phyloP scores from a whole-genome alignment of 2,888 invertebrate species.

The Unio pictorum region DNA sequence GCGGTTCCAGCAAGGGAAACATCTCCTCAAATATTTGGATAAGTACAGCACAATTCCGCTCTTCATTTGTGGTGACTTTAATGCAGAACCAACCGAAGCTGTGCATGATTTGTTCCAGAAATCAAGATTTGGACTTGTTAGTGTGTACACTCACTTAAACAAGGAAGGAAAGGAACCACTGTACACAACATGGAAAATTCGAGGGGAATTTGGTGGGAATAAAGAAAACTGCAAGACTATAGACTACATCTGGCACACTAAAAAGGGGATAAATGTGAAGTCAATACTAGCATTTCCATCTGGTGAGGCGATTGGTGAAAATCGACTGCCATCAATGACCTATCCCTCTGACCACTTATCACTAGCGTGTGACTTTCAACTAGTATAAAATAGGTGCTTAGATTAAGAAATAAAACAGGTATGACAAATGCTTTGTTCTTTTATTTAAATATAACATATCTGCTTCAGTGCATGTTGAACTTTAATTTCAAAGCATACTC shows the following conservation, averaged over 20 bases:
- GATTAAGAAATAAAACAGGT: too few species aligned
- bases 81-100: slow-evolving; percentile 82
- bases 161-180: slow-evolving; percentile 76
- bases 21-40: slow-evolving; percentile 29
- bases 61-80: slow-evolving; percentile 83
- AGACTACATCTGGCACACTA: slow-evolving; percentile 76
- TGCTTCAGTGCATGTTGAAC: too few species aligned
- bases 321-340: slow-evolving; percentile 79
- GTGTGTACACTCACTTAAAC: slow-evolving; percentile 65
- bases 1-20: slow-evolving; percentile 57
- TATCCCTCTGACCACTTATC: slow-evolving; percentile 87
- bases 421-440: too few species aligned
- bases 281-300: slow-evolving; percentile 78
- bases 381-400: slow-evolving; percentile 6
- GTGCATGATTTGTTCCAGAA: slow-evolving; percentile 77
- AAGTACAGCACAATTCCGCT: slow-evolving; percentile 72
- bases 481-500: too few species aligned
- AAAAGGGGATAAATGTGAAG: slow-evolving; percentile 76
- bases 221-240: slow-evolving; percentile 82
- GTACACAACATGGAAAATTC: slow-evolving; percentile 84
- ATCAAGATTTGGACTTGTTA: slow-evolving; percentile 53
- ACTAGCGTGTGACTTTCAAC: slow-evolving; percentile 72
- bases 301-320: slow-evolving; percentile 79
- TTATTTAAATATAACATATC: too few species aligned
- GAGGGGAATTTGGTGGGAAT: slow-evolving; percentile 73